Evolutionary conservation across 2,797 vertebrate species (phyloP).

Genomic region (Cirrhinus mrigala): DNA sequence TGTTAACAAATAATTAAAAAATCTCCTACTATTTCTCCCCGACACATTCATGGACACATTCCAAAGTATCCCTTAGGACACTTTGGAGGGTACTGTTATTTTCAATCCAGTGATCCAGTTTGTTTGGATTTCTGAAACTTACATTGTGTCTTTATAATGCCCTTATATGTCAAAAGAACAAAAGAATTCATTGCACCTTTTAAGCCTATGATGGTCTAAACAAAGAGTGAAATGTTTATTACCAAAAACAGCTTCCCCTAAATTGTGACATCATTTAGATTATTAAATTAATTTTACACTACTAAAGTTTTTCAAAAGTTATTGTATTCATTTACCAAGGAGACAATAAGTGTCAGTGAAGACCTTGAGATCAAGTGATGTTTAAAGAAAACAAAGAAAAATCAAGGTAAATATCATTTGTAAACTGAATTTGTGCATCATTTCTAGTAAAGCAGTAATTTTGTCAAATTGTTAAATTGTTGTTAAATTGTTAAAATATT

Average conservation of each 20-base stretch:
- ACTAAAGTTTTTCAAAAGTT: background rate
- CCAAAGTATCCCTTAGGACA: no score
- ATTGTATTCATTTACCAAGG: background rate
- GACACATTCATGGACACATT: no score
- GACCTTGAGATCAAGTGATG: no score
- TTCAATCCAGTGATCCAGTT: no score
- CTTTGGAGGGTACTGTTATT: no score
- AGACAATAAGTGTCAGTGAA: background rate
- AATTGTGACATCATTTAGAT: background rate
- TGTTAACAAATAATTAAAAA: no score
- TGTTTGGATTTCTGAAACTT: background rate
- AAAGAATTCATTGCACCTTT: no score
- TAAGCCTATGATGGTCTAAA: background rate
- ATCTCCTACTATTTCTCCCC: no score
- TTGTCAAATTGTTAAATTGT: background rate
- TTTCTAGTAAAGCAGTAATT: background rate
- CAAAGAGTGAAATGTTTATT: background rate
- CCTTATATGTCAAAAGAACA: background rate
- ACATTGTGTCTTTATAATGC: background rate
- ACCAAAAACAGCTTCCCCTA: background rate
- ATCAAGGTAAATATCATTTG: background rate
- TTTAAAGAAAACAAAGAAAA: background rate
- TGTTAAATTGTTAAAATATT: no score
- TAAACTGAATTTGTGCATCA: background rate
- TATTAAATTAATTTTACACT: background rate